Base-by-base conservation (phyloP, 2,888 invertebrate species). In the Sarcophaga subvicina region DNA sequence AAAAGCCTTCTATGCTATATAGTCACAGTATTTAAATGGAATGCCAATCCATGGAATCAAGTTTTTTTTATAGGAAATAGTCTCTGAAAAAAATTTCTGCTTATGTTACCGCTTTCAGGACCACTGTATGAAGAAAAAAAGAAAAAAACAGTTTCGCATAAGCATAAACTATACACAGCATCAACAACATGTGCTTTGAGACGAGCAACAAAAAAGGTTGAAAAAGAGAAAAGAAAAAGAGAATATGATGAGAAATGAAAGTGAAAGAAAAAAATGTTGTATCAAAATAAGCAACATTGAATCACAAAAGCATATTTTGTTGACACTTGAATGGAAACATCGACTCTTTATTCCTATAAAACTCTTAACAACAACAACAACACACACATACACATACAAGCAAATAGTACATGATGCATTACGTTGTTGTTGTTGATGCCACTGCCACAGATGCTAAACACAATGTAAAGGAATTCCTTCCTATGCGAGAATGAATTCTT, bases 301-400 rank as follows among this genome's bases (percentile, higher is more conserved):
- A 72, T 47, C 45, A 83, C 67, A 86, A 80, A 72, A 81, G 73
- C 75, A 87, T 79, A 84, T 87, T 84, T 81, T 84, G 81, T 84
- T 84, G 87, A 87, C 81, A 82, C 84, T 87, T 77, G 77, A 80
- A 70, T 69, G 80, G 67, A 83, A 86, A 86, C 78, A 82, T 73
- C 54, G 64, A 82, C 78, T 85, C 73, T 85, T 77, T 70, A 54
- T 54, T 80, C 45, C 67, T 79, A 75, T 82, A 63, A 67, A 79
- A 70, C 22, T 70, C 64, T 81, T 85, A 75, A 37, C n/a, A 79
- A 67, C 67, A 79, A 75, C 73, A 73, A 66, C 64, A 1, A 12
- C 17, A 54, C 54, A 14, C 12, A 54, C 17, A 81, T 82, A 82
- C 83, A 87, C 79, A 77, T 22, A 66, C 70, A 14, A 14, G 0